Percentiles rank a stretch among this genome's conserved stretches.
These are phyloP conservation scores for Aptenodytes patagonicus DNA, from an alignment of 2,113 vertebrate species.

Conservation along the genomic window DNA sequence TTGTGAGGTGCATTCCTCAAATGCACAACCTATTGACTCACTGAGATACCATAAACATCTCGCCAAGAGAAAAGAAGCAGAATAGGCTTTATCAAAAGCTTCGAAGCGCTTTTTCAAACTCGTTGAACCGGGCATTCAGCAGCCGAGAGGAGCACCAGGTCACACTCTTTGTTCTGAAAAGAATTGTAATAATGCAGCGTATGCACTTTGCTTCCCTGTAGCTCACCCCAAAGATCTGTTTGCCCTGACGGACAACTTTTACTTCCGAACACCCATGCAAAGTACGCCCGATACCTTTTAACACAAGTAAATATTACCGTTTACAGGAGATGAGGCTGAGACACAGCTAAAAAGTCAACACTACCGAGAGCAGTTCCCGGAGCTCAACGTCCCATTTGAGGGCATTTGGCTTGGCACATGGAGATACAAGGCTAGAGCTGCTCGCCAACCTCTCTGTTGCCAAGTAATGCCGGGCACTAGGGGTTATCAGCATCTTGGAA, in stretches of 20 bases:
- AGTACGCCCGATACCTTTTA: neutral
- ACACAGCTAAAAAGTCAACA: neutral
- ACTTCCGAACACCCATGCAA: neutral
- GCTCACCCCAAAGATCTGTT: neutral
- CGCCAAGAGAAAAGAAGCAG: neutral
- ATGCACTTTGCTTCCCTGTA: neutral
- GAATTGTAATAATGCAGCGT: fast-evolving
- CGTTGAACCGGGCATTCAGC: fast-evolving
- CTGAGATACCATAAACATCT: neutral
- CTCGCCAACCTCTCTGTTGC: neutral
- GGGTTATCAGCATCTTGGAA: neutral
- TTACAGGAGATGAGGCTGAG: neutral
- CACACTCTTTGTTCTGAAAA: neutral
- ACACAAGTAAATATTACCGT: neutral
- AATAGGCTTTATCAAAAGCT: neutral
- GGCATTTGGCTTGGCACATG: too few relatives aligned
- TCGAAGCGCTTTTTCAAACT: neutral
- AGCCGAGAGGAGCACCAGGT: neutral
- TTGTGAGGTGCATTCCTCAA: neutral
- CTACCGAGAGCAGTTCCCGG: neutral
- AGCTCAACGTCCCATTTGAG: fast-evolving
- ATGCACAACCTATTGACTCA: neutral
- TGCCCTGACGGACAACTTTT: neutral
- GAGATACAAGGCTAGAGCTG: neutral
- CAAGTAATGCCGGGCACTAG: fast-evolving